phyloP scores from a whole-genome alignment of 2,888 invertebrate species.

The Muscina levida region DNA sequence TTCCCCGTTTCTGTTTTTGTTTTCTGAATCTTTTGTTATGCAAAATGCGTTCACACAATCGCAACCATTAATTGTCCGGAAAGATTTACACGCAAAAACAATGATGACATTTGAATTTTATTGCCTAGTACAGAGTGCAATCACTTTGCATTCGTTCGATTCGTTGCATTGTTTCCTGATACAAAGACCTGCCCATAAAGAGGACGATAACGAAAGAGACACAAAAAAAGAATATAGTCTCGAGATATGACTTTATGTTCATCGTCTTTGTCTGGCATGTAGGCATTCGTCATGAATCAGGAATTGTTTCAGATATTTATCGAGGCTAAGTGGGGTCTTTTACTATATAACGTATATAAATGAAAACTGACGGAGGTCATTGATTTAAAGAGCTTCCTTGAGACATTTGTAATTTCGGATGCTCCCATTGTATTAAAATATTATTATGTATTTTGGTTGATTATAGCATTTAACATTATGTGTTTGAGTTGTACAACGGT shows the following conservation, averaged over 20 bases:
- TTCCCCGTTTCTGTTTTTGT: neutral
- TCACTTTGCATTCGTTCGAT: slow-evolving; percentile 5
- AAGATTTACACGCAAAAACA: slow-evolving; percentile 46
- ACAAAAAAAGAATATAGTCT: too few relatives aligned
- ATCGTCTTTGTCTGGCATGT: neutral
- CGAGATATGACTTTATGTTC: neutral
- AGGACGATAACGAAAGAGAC: too few relatives aligned
- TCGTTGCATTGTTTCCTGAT: neutral
- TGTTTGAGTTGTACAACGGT: too few relatives aligned
- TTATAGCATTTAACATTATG: too few relatives aligned
- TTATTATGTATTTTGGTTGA: too few relatives aligned
- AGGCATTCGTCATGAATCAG: neutral
- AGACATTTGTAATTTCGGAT: too few relatives aligned
- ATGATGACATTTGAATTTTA: slow-evolving; percentile 56
- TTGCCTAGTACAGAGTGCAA: slow-evolving; percentile 34
- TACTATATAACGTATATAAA: too few relatives aligned
- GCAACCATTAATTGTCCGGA: slow-evolving; percentile 34
- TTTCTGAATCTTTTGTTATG: slow-evolving; percentile 36
- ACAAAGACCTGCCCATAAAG: slow-evolving; percentile 13
- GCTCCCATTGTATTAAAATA: too few relatives aligned
- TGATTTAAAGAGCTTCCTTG: too few relatives aligned
- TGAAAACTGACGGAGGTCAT: too few relatives aligned
- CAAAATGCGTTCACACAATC: slow-evolving; percentile 12
- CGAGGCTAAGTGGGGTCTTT: too few relatives aligned
- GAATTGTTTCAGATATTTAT: too few relatives aligned